Evolutionary conservation across 1,140 invertebrate genomes (phyloP).

Genomic region (Mamestra configurata): DNA sequence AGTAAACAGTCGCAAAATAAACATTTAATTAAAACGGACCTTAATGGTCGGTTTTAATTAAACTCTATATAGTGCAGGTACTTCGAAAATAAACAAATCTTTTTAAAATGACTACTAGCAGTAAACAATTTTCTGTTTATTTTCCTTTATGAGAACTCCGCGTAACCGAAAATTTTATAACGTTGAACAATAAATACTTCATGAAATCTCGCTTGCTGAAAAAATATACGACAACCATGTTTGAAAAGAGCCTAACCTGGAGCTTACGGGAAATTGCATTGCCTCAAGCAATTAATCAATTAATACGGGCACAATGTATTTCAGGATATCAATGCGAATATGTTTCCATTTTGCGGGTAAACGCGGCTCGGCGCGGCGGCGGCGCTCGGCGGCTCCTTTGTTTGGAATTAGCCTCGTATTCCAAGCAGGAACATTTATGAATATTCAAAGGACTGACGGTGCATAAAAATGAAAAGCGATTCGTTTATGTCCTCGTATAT

Average conservation of each 20-base stretch:
- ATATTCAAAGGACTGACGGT: neutral
- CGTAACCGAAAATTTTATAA: no score
- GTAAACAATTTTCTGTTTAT: no score
- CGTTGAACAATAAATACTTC: no score
- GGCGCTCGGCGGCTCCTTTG: neutral
- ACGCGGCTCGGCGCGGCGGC: conserved; percentile 6
- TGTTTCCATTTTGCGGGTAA: conserved; percentile 18
- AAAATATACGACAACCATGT: neutral
- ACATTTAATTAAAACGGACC: no score
- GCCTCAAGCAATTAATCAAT: conserved; percentile 22
- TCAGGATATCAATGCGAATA: conserved; percentile 14
- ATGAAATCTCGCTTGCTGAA: neutral
- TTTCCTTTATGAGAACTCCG: no score
- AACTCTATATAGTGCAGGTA: no score
- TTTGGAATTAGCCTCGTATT: neutral
- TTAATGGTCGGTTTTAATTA: no score
- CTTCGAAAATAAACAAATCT: no score
- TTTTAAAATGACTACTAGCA: no score
- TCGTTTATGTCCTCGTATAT: neutral
- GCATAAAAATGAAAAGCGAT: neutral
- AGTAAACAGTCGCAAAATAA: no score
- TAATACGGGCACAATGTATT: conserved; percentile 23
- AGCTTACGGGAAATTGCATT: conserved; percentile 23
- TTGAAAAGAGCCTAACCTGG: neutral
- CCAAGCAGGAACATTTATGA: neutral